A percentile compares a stretch with the other conserved stretches of the same genome.
Evolutionary conservation across 1,140 invertebrate species (phyloP).

Genomic region (Artemia franciscana): DNA sequence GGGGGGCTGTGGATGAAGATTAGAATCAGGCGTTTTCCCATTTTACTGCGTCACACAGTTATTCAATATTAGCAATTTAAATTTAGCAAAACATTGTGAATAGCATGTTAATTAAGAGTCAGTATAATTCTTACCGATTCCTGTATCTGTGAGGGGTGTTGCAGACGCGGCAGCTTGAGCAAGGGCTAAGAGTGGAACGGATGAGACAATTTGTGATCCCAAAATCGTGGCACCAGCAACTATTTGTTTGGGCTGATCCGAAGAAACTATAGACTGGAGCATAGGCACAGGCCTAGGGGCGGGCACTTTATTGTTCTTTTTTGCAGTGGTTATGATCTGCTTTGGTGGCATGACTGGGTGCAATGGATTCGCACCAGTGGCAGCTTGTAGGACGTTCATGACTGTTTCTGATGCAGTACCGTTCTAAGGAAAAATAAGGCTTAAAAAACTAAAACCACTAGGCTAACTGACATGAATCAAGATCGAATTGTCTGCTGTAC

Average conservation of each 20-base stretch:
- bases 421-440: background rate
- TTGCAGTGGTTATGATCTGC: background rate
- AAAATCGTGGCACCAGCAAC: background rate
- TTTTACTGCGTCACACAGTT: no score
- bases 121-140: no score
- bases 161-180: background rate
- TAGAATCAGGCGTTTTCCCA: no score
- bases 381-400: background rate
- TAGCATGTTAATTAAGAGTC: no score
- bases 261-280: conserved; percentile 11
- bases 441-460: no score
- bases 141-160: no score
- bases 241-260: background rate
- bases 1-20: no score
- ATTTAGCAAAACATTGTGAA: no score
- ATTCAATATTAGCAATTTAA: no score
- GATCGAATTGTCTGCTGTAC: no score
- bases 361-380: background rate
- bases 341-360: background rate
- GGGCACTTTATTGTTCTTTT: background rate
- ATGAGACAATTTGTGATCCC: background rate
- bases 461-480: no score
- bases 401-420: background rate
- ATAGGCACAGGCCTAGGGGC: conserved; percentile 9
- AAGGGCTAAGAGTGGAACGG: background rate